These are phyloP conservation scores for Sprattus sprattus DNA, from an alignment of 2,113 vertebrate genomes.

Conservation along the genomic window DNA sequence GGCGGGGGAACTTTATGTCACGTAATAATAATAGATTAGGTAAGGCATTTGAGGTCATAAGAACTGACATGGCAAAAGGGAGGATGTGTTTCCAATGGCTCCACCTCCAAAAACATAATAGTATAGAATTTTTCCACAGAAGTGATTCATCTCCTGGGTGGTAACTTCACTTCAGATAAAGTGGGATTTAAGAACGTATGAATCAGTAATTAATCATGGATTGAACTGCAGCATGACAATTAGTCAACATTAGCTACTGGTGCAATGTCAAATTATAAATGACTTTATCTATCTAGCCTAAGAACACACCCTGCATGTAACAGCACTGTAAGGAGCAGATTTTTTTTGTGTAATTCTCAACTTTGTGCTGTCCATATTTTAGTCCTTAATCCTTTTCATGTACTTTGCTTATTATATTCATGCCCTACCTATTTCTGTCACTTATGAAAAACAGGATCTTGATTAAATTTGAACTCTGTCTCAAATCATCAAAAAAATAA, in stretches of 20 bases:
- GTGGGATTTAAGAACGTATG: neutral
- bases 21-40: neutral
- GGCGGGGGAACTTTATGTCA: neutral
- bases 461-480: neutral
- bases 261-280: neutral
- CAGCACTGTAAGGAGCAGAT: neutral
- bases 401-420: neutral
- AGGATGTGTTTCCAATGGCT: neutral
- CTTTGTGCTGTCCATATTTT: neutral
- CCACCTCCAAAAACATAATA: neutral
- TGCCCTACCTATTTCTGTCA: neutral
- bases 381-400: neutral
- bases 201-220: neutral
- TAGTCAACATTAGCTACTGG: neutral
- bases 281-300: neutral
- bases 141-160: constrained; percentile 5
- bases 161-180: neutral
- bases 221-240: neutral
- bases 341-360: too few species aligned
- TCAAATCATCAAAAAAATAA: neutral
- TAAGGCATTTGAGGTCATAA: neutral
- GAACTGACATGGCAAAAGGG: neutral
- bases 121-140: neutral
- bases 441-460: neutral
- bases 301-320: neutral